Percentiles rank a stretch among this genome's conserved stretches.
These are phyloP conservation scores for Torymus aiolomorphi DNA, from an alignment of 2,888 invertebrate genomes.

Conservation along the genomic window DNA sequence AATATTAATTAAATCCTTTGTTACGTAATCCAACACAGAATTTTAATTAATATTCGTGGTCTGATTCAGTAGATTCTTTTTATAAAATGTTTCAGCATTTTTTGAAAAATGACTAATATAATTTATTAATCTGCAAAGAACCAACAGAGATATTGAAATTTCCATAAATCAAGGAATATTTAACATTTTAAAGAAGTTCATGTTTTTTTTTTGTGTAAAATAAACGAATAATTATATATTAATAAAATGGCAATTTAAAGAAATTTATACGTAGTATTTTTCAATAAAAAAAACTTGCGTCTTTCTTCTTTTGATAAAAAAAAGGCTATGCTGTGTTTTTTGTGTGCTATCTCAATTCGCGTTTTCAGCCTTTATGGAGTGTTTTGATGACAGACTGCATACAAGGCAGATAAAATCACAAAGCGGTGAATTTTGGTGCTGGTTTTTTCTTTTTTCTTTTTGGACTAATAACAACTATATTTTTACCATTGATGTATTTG, in stretches of 20 bases:
- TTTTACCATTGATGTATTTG: neutral
- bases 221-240: too few species aligned
- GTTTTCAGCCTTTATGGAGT: constrained; percentile 10
- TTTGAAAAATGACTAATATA: neutral
- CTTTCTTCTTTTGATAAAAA: neutral
- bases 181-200: too few species aligned
- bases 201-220: too few species aligned
- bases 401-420: constrained; percentile 11
- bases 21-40: too few species aligned
- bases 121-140: too few species aligned
- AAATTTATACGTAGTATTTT: neutral
- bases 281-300: neutral
- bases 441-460: constrained; percentile 14
- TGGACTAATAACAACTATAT: neutral
- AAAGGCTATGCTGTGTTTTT: neutral
- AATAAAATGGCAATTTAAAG: neutral
- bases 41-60: too few species aligned
- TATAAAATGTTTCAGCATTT: neutral
- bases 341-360: neutral
- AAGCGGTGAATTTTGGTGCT: neutral
- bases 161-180: too few species aligned
- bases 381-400: constrained; percentile 23
- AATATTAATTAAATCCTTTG: too few species aligned
- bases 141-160: too few species aligned
- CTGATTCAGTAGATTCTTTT: too few species aligned